Conservation (phyloP, 2,888 invertebrate genomes). For the Plebejus argus region DNA sequence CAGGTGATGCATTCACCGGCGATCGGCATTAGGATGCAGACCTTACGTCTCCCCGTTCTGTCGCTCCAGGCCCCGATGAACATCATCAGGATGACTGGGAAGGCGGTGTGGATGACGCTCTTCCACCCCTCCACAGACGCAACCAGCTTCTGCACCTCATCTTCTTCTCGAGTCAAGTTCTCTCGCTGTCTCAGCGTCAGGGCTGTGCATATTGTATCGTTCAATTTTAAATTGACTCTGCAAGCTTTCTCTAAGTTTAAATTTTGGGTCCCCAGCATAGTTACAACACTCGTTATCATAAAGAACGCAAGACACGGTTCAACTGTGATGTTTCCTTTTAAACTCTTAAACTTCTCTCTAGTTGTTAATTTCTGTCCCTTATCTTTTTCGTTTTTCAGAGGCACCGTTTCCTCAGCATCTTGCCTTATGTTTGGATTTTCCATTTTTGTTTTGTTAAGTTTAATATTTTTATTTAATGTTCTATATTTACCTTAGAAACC, state of each 20-base stretch:
- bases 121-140: slow-evolving; percentile 79
- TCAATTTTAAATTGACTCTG: slow-evolving; percentile 87
- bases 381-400: slow-evolving; percentile 47
- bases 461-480: neutral
- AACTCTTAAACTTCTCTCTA: slow-evolving; percentile 69
- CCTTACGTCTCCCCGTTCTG: slow-evolving; percentile 79
- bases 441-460: neutral
- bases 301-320: slow-evolving; percentile 84
- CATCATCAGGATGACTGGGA: slow-evolving; percentile 78
- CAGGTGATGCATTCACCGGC: slow-evolving; percentile 78
- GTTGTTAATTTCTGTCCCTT: slow-evolving; percentile 57
- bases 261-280: slow-evolving; percentile 90
- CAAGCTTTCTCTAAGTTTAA: slow-evolving; percentile 93
- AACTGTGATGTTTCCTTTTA: slow-evolving; percentile 82
- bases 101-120: slow-evolving; percentile 75
- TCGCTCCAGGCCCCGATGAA: slow-evolving; percentile 84
- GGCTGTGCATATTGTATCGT: slow-evolving; percentile 86
- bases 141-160: slow-evolving; percentile 82
- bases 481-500: neutral
- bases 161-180: slow-evolving; percentile 84
- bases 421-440: neutral
- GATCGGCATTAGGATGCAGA: slow-evolving; percentile 81
- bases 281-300: slow-evolving; percentile 83
- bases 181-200: slow-evolving; percentile 85
- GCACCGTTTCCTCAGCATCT: neutral